Evolutionary conservation across 2,888 invertebrate genomes (phyloP).

Genomic region (Nasonovia ribisnigri): DNA sequence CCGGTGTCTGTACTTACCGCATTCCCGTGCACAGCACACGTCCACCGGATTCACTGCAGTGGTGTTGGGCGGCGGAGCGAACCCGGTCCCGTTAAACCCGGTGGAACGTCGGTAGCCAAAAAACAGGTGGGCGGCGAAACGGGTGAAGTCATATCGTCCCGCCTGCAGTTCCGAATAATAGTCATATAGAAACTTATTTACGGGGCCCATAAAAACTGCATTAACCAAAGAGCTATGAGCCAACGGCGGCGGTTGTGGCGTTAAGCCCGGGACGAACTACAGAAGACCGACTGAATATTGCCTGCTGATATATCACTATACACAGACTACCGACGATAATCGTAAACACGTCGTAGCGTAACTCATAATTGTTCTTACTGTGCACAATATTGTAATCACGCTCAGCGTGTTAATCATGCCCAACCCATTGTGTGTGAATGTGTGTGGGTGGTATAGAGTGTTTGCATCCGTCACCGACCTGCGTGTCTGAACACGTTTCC

Average conservation of each 20-base stretch:
- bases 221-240: slow-evolving; percentile 20
- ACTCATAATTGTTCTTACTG: neutral
- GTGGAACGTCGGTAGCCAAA: neutral
- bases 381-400: neutral
- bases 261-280: neutral
- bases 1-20: neutral
- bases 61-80: neutral
- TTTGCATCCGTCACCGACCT: neutral
- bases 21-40: neutral
- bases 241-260: neutral
- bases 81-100: neutral
- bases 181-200: slow-evolving; percentile 40
- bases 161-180: slow-evolving; percentile 4
- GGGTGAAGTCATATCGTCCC: neutral
- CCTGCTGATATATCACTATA: neutral
- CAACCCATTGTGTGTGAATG: too few species aligned
- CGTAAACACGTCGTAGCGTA: neutral
- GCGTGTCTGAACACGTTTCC: slow-evolving; percentile 19
- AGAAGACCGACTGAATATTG: neutral
- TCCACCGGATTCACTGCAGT: neutral
- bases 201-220: slow-evolving; percentile 56
- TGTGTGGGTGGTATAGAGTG: neutral
- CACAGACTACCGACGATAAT: neutral
- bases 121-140: neutral
- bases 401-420: neutral